Evolutionary conservation across 2,113 vertebrate species (phyloP), one percentile per base, ranked within the genome.

Genomic region (Pongo pygmaeus): DNA sequence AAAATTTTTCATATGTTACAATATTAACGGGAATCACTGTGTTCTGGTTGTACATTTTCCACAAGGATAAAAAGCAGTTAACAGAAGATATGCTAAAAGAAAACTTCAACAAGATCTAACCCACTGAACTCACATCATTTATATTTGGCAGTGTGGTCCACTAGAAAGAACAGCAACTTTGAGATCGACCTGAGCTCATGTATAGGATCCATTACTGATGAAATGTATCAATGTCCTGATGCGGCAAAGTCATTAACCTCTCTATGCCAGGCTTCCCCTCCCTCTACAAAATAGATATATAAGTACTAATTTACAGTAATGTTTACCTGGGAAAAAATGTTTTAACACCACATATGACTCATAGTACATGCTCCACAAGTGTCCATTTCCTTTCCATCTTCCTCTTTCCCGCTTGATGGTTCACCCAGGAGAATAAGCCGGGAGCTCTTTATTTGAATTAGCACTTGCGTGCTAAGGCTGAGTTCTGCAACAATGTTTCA

Each of bases 301-400:
- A 5, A 25, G 4, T 50, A 12, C 52, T 38, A 16, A 38, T 32
- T 30, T 46, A 7, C 17, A 67, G 27, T 27, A 3, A 57, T 64
- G 22, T 25, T 55, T 50, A 78, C 30, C 11, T 72, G 52, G 23
- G 72, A 5, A 46, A 43, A 48, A 46, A 4, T 30, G 27, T 72
- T 72, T 59, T 87, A 67, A 35, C 6, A 17, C 8, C 27, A 48
- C 10, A 5, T 18, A 7, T 23, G 67, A 61, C 0, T 43, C 18
- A 55, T 8, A 25, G 18, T 20, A 9, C 1, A 25, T 40, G 8
- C 16, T 48, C 6, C 14, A 9, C 23, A 59, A 6, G 17, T 30
- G 0, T 67, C 23, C 5, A 2, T 27, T 38, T 9, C 16, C 12
- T 35, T 55, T 17, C 23, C 3, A 0, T 50, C 11, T 9, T 48